Conservation (phyloP, 2,888 invertebrate species). For the Teleogryllus oceanicus region DNA sequence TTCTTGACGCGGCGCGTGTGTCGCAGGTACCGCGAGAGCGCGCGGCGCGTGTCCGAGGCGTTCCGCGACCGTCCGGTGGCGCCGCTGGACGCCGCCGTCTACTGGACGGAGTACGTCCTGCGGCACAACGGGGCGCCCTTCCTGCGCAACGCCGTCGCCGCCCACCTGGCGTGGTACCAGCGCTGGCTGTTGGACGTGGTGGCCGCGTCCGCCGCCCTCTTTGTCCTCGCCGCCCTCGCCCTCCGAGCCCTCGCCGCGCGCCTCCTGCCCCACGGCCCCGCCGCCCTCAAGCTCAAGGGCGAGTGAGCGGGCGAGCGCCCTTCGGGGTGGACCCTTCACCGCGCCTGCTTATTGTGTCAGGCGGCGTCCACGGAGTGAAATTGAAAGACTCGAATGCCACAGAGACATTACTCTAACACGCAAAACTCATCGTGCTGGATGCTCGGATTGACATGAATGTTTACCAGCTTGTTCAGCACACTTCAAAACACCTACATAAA, state of each 20-base stretch:
- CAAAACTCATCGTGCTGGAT: too few species aligned
- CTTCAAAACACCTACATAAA: too few species aligned
- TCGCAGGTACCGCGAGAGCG: background rate
- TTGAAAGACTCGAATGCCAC: too few species aligned
- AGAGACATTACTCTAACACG: too few species aligned
- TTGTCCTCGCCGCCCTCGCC: background rate
- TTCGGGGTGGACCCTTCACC: too few species aligned
- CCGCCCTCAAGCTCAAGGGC: background rate
- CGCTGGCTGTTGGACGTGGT: slow-evolving; percentile 1
- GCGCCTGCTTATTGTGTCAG: too few species aligned
- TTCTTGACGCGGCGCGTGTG: too few species aligned
- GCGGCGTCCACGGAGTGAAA: too few species aligned
- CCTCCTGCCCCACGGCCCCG: background rate
- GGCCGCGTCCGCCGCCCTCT: background rate
- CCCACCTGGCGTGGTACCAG: background rate
- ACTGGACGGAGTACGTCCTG: background rate
- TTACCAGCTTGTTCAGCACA: too few species aligned
- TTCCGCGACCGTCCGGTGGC: background rate
- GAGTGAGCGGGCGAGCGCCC: background rate
- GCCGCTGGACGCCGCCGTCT: background rate
- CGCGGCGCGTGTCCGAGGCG: background rate
- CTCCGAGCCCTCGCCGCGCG: background rate
- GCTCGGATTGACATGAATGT: too few species aligned
- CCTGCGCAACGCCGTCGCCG: background rate
- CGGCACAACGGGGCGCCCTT: background rate